Conservation (phyloP, 2,113 vertebrate species). For the Hemibagrus wyckioides region DNA sequence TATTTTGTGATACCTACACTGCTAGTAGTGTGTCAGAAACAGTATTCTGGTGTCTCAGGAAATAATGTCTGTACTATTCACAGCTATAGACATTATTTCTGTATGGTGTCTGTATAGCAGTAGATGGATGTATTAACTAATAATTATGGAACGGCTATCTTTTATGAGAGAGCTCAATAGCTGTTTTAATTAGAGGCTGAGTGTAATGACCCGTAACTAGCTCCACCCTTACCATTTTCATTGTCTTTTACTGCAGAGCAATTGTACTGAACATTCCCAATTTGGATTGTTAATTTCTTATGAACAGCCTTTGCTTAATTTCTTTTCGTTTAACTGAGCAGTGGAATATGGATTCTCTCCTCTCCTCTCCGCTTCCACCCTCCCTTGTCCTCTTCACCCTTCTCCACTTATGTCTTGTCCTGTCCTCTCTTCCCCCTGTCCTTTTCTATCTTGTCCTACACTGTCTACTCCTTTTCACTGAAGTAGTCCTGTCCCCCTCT, state of each 20-base stretch:
- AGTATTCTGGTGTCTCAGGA: background rate
- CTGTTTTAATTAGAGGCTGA: background rate
- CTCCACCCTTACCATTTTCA: background rate
- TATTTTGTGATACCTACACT: background rate
- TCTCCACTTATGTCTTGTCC: too few relatives aligned
- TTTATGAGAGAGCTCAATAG: background rate
- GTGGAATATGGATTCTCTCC: conserved; percentile 13
- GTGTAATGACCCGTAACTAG: background rate
- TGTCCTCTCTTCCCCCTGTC: too few relatives aligned
- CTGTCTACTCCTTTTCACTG: background rate
- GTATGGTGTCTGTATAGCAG: background rate
- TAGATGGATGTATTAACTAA: background rate
- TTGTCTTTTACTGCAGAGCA: background rate
- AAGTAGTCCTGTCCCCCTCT: background rate
- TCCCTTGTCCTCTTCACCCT: background rate
- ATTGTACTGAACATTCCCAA: background rate
- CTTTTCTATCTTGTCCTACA: too few relatives aligned
- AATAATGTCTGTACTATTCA: background rate
- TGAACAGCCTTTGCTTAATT: conserved; percentile 3
- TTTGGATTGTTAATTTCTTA: background rate
- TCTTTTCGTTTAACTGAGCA: background rate
- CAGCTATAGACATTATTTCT: background rate
- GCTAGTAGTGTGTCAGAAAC: background rate
- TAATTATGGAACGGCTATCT: background rate
- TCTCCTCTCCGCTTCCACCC: conserved; percentile 31